Percentiles rank a stretch among this genome's conserved stretches.
These are phyloP conservation scores for Drosophila ananassae DNA, from an alignment of 1,140 invertebrate genomes.

Conservation along the genomic window DNA sequence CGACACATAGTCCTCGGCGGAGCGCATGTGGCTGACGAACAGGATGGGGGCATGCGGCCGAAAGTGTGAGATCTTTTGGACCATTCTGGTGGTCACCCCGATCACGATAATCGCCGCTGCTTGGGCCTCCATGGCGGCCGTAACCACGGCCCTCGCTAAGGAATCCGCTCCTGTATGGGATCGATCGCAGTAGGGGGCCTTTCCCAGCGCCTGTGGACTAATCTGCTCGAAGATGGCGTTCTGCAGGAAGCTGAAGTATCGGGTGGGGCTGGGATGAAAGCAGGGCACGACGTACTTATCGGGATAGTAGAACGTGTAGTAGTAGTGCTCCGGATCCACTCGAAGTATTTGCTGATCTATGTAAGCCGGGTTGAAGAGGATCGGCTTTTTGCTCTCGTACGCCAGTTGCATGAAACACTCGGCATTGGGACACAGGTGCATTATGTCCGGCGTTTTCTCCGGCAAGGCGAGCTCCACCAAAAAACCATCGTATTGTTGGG, in stretches of 20 bases:
- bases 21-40: conserved; percentile 69
- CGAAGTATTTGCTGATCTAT: conserved; percentile 53
- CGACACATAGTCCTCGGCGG: conserved; percentile 66
- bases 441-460: conserved; percentile 36
- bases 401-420: conserved; percentile 60
- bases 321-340: conserved; percentile 61
- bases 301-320: conserved; percentile 69
- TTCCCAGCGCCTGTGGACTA: conserved; percentile 23
- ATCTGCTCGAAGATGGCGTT: conserved; percentile 62
- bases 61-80: conserved; percentile 74
- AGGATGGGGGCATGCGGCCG: conserved; percentile 62
- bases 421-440: conserved; percentile 61
- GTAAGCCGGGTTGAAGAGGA: conserved; percentile 53
- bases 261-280: background rate
- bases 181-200: conserved; percentile 55
- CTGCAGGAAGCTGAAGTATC: conserved; percentile 60
- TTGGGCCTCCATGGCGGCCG: conserved; percentile 62
- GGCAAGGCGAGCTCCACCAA: conserved; percentile 57
- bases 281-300: conserved; percentile 67
- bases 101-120: conserved; percentile 67
- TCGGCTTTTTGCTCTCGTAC: conserved; percentile 64
- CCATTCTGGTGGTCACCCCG: conserved; percentile 67
- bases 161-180: conserved; percentile 71
- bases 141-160: conserved; percentile 54
- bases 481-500: conserved; percentile 69